Evolutionary conservation across 2,113 vertebrate genomes (phyloP).

Genomic region (Oryzias melastigma): DNA sequence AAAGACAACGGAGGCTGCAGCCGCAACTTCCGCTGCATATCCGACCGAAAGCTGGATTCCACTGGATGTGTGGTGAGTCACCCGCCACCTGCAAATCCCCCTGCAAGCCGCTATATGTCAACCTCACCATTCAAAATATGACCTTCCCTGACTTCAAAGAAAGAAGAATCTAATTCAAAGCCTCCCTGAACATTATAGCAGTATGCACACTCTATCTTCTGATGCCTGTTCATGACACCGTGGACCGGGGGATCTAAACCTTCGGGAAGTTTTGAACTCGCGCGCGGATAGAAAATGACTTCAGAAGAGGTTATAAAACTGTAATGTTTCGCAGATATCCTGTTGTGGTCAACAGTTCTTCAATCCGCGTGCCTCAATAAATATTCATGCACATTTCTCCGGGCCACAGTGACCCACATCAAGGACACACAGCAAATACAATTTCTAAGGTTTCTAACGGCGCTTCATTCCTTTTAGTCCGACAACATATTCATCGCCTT

Average conservation of each 20-base stretch:
- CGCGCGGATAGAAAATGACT: conserved; percentile 4
- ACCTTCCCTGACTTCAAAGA: neutral
- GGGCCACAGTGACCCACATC: conserved; percentile 29
- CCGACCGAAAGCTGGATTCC: conserved; percentile 95
- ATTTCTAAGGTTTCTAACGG: conserved; percentile 25
- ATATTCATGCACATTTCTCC: conserved; percentile 35
- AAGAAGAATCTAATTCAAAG: conserved; percentile 9
- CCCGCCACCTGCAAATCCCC: too few relatives aligned
- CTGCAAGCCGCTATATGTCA: neutral
- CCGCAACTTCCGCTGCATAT: conserved; percentile 96
- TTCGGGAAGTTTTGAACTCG: conserved; percentile 8
- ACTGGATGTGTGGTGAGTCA: conserved; percentile 91
- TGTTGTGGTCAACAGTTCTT: conserved; percentile 15
- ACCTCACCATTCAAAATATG: neutral
- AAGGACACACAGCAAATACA: conserved; percentile 39
- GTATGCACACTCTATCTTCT: conserved; percentile 5
- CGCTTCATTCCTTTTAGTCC: conserved; percentile 24
- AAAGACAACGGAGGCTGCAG: conserved; percentile 97
- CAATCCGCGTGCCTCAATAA: conserved; percentile 8
- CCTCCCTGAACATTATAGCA: neutral
- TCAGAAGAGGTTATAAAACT: conserved; percentile 7
- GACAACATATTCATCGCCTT: conserved; percentile 52
- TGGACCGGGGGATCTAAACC: conserved; percentile 2
- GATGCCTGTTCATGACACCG: conserved; percentile 4
- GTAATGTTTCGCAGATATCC: conserved; percentile 7